phyloP scores from a whole-genome alignment of 1,140 invertebrate genomes.

The Drosophila sturtevanti region DNA sequence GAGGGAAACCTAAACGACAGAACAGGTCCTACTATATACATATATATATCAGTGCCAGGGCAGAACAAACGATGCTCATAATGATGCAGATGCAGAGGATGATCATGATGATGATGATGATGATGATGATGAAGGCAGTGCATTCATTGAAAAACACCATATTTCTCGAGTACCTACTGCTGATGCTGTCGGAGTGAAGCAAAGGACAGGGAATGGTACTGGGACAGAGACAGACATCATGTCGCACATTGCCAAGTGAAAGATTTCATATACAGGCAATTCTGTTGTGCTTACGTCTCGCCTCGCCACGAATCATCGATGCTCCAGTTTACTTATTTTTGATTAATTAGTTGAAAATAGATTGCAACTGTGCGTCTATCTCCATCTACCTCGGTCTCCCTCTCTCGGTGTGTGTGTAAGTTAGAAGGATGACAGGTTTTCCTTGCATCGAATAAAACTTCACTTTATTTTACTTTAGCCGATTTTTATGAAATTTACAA shows the following conservation, averaged over 20 bases:
- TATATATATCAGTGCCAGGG: background rate
- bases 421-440: conserved; percentile 66
- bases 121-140: background rate
- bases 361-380: conserved; percentile 32
- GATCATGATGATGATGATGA: conserved; percentile 11
- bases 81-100: conserved; percentile 7
- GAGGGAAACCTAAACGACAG: conserved; percentile 38
- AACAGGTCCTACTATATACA: conserved; percentile 11
- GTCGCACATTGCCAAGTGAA: conserved; percentile 48
- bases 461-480: conserved; percentile 14
- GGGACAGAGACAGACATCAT: conserved; percentile 34
- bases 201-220: background rate
- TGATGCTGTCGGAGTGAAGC: background rate
- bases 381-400: conserved; percentile 8
- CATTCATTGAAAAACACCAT: conserved; percentile 27
- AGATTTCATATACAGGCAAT: conserved; percentile 28
- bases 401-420: conserved; percentile 1
- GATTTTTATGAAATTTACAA: conserved; percentile 37
- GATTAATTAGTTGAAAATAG: conserved; percentile 79
- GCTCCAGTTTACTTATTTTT: conserved; percentile 79
- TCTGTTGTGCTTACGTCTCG: conserved; percentile 21
- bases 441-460: conserved; percentile 32
- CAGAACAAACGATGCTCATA: conserved; percentile 36
- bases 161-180: conserved; percentile 37
- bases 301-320: conserved; percentile 54